Percentiles rank a stretch among this genome's conserved stretches.
Evolutionary conservation across 2,113 vertebrate genomes (phyloP).

Genomic region (Gila orcuttii): DNA sequence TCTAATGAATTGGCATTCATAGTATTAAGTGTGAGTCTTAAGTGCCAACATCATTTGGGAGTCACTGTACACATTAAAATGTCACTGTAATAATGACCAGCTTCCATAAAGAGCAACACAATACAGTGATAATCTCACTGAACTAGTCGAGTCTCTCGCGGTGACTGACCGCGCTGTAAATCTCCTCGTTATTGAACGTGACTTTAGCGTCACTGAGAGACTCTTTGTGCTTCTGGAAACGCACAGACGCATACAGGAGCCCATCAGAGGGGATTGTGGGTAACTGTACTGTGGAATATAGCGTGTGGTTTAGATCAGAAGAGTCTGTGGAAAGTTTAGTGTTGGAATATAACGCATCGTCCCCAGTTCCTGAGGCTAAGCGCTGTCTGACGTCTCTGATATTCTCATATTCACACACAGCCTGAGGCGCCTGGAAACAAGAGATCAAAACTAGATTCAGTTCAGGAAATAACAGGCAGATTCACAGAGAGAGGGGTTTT

Average conservation of each 20-base stretch:
- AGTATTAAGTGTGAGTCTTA: too few species aligned
- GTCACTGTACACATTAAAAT: too few species aligned
- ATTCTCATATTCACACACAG: slow-evolving; percentile 19
- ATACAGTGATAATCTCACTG: not conserved
- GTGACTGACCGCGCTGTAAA: not conserved
- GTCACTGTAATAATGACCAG: too few species aligned
- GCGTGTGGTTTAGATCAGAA: not conserved
- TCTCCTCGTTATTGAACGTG: not conserved
- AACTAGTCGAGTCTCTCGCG: not conserved
- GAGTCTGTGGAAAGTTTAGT: not conserved
- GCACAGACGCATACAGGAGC: not conserved
- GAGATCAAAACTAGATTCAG: not conserved
- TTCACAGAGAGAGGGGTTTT: too few species aligned
- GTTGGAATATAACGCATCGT: not conserved
- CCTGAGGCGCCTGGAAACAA: not conserved
- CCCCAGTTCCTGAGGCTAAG: not conserved
- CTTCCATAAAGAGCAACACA: too few species aligned
- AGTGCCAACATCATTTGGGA: too few species aligned
- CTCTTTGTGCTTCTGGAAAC: not conserved
- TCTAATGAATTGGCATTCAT: too few species aligned
- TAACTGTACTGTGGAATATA: not conserved
- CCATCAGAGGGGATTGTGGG: slow-evolving; percentile 5
- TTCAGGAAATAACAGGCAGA: too few species aligned
- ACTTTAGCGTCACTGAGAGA: not conserved
- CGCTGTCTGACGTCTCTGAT: not conserved